phyloP scores from a whole-genome alignment of 2,797 vertebrate species.

The Limosa lapponica region DNA sequence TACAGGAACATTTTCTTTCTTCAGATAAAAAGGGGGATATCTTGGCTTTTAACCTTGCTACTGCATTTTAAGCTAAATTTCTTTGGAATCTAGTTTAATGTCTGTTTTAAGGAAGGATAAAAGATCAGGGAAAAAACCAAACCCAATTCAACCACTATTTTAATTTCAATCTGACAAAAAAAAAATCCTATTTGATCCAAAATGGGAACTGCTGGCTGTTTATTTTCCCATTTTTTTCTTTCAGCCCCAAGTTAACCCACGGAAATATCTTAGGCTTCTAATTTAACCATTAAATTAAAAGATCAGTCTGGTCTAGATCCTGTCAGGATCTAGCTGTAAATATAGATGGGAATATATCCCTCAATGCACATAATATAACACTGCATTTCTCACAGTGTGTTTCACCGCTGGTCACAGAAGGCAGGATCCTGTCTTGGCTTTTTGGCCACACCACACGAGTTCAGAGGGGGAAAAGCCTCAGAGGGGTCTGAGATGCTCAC shows the following conservation, averaged over 20 bases:
- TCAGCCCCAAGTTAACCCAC: not conserved
- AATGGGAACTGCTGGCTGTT: not conserved
- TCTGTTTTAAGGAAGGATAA: not conserved
- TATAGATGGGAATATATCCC: not conserved
- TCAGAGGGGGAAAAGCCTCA: not conserved
- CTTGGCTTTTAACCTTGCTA: not conserved
- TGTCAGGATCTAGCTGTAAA: not conserved
- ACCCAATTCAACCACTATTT: not conserved
- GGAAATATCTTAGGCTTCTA: not conserved
- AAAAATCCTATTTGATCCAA: not conserved
- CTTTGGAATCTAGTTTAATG: not conserved
- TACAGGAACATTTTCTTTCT: not conserved
- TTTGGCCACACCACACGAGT: not conserved
- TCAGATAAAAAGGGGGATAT: not conserved
- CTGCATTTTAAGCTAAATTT: not conserved
- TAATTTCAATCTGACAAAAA: not conserved
- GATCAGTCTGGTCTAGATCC: not conserved
- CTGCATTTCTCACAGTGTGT: not conserved
- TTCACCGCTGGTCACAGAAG: fast-evolving
- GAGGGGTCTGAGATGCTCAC: not conserved
- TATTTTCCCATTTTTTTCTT: not conserved
- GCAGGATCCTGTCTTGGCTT: not conserved
- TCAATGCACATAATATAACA: not conserved
- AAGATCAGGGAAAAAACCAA: not conserved
- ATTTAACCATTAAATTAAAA: not conserved